Evolutionary conservation across 2,113 vertebrate species (phyloP).

Genomic region (Ctenomys sociabilis): DNA sequence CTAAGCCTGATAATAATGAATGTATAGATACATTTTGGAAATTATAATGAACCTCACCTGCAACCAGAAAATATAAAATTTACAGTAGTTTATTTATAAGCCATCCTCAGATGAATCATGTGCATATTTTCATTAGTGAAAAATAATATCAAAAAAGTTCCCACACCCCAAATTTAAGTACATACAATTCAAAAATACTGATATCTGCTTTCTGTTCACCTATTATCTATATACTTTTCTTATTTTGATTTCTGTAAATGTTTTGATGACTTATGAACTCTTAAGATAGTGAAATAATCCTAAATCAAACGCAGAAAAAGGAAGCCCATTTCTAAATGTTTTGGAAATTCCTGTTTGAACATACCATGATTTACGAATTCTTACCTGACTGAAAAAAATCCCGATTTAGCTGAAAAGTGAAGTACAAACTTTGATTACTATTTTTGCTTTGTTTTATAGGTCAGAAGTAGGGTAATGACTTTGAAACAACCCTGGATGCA

Average conservation of each 20-base stretch:
- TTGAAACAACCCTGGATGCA: constrained; percentile 39
- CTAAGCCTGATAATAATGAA: neutral
- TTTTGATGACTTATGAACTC: neutral
- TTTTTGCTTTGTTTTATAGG: neutral
- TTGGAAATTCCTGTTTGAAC: neutral
- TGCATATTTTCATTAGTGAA: neutral
- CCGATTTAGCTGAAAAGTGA: neutral
- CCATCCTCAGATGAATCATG: neutral
- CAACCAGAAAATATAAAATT: neutral
- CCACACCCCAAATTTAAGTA: neutral
- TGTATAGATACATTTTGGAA: neutral
- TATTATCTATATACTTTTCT: neutral
- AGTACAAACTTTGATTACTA: neutral
- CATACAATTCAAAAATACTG: neutral
- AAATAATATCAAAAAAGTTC: neutral
- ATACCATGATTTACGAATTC: neutral
- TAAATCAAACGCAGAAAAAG: neutral
- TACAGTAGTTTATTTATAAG: neutral
- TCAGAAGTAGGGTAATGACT: neutral
- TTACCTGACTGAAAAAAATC: neutral
- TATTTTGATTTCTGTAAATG: neutral
- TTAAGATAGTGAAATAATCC: neutral
- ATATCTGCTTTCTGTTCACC: neutral
- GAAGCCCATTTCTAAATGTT: neutral
- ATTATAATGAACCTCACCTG: neutral